Base-by-base conservation (phyloP, 2,888 invertebrate genomes). In the Harpalus rufipes region DNA sequence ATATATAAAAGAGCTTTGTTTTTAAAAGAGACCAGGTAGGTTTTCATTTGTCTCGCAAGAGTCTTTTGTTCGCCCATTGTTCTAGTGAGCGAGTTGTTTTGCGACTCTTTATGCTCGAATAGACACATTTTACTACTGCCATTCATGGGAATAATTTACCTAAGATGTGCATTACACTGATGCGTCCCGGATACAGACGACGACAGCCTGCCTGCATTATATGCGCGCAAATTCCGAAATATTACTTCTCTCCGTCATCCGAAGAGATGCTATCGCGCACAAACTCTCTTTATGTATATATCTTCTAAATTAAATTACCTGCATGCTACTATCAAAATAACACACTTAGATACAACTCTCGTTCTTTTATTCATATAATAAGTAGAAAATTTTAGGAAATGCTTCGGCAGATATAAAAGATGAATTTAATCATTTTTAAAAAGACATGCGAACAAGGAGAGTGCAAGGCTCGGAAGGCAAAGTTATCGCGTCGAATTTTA, bases 1-100 rank as follows among this genome's bases (percentile, higher is more conserved):
- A 82, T 82, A 82, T 72, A 82, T 82, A 82, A 74, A 82, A 82
- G 82, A 72, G 83, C 83, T 83, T 76, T 83, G 83, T 83, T 83
- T 83, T 76, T 83, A 76, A 74, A 83, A 76, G 44, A 74, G 44
- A 74, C 39, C 76, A 83, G 83, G 61, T 61, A 78, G 78, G 41
- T 83, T 74, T 83, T 59, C 61, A 76, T 83, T 83, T 83, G 72
- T 76, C 32, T 76, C 39, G 16, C 25, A 14, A 41, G 21, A 74
- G 59, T 61, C 83, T 83, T 83, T 83, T 83, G 76, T 83, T 74
- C 58, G 41, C 21, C 21, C 21, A 58, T 82, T 82, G 82, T 82
- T 65, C 25, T 32, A 18, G 21, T 81, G 51, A 81, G 65, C 81
- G 68, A 72, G 41, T 16, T 76, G 74, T 32, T 83, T 41, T 72